A percentile compares a stretch with the other conserved stretches of the same genome.
Evolutionary conservation across 2,113 vertebrate species (phyloP).

Genomic region (Lethenteron reissneri): DNA sequence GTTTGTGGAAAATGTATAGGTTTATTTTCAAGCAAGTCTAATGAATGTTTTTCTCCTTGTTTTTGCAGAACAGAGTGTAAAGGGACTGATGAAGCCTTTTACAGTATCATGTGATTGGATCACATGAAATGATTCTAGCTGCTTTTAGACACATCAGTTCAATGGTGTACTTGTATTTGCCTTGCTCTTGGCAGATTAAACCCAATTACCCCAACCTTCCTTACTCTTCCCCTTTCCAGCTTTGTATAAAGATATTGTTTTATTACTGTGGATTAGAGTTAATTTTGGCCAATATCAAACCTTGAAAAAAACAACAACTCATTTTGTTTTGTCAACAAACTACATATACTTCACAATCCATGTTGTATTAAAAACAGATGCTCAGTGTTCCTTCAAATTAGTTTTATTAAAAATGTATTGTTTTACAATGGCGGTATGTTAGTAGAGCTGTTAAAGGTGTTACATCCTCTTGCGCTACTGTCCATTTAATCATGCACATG

Average conservation of each 20-base stretch:
- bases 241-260: constrained; percentile 4
- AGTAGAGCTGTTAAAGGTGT: no score
- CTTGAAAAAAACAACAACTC: not conserved
- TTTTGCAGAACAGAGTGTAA: not conserved
- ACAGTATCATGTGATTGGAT: constrained; percentile 1
- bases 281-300: not conserved
- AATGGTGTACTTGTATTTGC: constrained; percentile 5
- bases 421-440: not conserved
- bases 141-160: constrained; percentile 1
- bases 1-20: not conserved
- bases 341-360: constrained; percentile 2
- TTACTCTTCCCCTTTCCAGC: not conserved
- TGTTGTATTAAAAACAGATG: not conserved
- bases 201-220: no score
- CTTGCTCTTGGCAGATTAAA: not conserved
- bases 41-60: not conserved
- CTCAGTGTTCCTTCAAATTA: not conserved
- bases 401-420: not conserved
- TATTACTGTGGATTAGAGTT: not conserved
- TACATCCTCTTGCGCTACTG: no score
- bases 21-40: not conserved
- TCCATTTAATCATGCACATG: no score
- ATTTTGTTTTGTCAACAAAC: not conserved
- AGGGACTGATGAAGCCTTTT: not conserved
- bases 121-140: not conserved